phyloP scores from a whole-genome alignment of 2,113 vertebrate genomes.

The Tetrao urogallus region DNA sequence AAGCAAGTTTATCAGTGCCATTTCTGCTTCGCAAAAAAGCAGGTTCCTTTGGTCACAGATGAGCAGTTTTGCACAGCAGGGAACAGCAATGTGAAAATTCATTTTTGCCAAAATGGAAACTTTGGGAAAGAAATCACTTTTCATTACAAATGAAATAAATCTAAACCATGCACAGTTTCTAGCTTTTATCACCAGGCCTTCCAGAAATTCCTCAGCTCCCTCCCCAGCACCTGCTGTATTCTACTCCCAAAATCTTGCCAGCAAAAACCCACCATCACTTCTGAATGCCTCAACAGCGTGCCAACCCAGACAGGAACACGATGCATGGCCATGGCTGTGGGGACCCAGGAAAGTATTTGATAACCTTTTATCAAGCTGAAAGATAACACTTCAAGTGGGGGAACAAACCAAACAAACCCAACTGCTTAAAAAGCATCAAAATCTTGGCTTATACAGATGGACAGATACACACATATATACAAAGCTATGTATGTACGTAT shows the following conservation, averaged over 20 bases:
- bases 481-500: no score
- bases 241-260: not conserved
- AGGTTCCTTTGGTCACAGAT: not conserved
- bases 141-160: not conserved
- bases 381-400: no score
- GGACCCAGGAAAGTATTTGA: not conserved
- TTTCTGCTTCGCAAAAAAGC: not conserved
- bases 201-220: not conserved
- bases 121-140: not conserved
- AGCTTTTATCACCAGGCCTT: not conserved
- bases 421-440: no score
- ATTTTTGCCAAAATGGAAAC: not conserved
- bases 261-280: not conserved
- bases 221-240: not conserved
- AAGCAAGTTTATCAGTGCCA: not conserved
- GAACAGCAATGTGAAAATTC: not conserved
- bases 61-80: not conserved
- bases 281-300: not conserved
- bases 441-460: no score
- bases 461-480: no score
- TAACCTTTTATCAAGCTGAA: not conserved
- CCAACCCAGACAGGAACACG: not conserved
- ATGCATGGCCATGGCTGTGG: fast-evolving
- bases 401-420: no score
- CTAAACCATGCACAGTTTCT: not conserved